A percentile compares a stretch with the other conserved stretches of the same genome.
These are phyloP conservation scores for Macrophya alboannulata DNA, from an alignment of 2,888 invertebrate species.

Conservation along the genomic window DNA sequence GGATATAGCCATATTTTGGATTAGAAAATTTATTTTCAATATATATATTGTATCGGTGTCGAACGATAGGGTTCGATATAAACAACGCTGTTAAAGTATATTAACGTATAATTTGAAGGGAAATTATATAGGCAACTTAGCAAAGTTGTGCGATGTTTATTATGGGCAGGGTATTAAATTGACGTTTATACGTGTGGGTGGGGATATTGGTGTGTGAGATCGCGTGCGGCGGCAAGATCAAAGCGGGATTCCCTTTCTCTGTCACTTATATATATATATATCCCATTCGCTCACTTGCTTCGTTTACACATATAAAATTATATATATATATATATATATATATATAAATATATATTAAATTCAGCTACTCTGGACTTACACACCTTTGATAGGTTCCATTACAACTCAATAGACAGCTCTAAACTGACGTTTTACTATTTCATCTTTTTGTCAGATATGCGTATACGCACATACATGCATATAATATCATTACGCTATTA, in stretches of 20 bases:
- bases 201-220: slow-evolving; percentile 73
- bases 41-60: neutral
- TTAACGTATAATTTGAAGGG: slow-evolving; percentile 70
- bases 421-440: slow-evolving; percentile 32
- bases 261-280: slow-evolving; percentile 57
- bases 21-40: slow-evolving; percentile 20
- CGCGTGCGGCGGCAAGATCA: slow-evolving; percentile 79
- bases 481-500: slow-evolving; percentile 1
- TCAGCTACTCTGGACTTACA: slow-evolving; percentile 34
- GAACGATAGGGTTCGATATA: slow-evolving; percentile 12
- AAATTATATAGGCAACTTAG: slow-evolving; percentile 76
- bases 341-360: slow-evolving; percentile 14
- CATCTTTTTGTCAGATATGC: neutral
- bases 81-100: slow-evolving; percentile 51
- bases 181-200: slow-evolving; percentile 57
- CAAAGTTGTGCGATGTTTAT: slow-evolving; percentile 62
- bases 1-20: neutral
- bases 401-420: slow-evolving; percentile 62
- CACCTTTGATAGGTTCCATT: slow-evolving; percentile 55
- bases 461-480: neutral
- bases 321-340: neutral
- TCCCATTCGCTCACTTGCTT: slow-evolving; percentile 56
- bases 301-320: slow-evolving; percentile 13
- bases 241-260: slow-evolving; percentile 67
- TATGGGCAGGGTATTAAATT: slow-evolving; percentile 55